phyloP scores from a whole-genome alignment of 2,888 invertebrate genomes.

The Drosophila niveifrons region DNA sequence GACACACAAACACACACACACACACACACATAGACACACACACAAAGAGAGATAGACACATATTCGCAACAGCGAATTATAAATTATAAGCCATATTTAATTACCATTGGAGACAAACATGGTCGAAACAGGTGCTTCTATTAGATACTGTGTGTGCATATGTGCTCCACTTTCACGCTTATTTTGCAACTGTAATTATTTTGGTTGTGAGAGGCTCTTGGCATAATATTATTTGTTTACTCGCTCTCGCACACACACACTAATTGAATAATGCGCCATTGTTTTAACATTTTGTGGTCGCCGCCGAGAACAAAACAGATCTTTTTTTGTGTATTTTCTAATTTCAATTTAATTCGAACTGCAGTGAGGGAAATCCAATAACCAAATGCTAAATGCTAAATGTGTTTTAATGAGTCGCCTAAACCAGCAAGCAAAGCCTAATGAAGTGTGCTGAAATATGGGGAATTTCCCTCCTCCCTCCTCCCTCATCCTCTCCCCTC shows the following conservation, averaged over 20 bases:
- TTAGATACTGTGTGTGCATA: constrained; percentile 6
- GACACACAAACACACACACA: background rate
- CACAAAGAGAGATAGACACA: background rate
- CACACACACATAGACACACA: background rate
- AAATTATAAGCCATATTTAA: constrained; percentile 40
- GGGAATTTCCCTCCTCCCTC: background rate
- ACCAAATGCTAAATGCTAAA: constrained; percentile 42
- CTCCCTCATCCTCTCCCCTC: background rate
- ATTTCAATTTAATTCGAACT: constrained; percentile 45
- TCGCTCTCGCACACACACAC: constrained; percentile 16
- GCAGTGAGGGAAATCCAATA: constrained; percentile 18
- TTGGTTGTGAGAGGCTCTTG: constrained; percentile 25
- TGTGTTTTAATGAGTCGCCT: constrained; percentile 53
- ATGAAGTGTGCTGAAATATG: constrained; percentile 69
- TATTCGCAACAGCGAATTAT: constrained; percentile 10
- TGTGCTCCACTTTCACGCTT: constrained; percentile 28
- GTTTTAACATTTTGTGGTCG: constrained; percentile 67
- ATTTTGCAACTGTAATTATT: constrained; percentile 57
- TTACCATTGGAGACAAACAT: constrained; percentile 30
- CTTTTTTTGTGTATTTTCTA: constrained; percentile 25
- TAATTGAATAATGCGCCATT: constrained; percentile 73
- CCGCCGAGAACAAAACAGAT: constrained; percentile 35
- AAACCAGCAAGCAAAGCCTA: constrained; percentile 28
- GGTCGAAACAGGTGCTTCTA: constrained; percentile 12
- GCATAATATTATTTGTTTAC: constrained; percentile 47